These are phyloP conservation scores for Enteromius radiatus DNA, from an alignment of 2,797 vertebrate genomes.

Conservation along the genomic window DNA sequence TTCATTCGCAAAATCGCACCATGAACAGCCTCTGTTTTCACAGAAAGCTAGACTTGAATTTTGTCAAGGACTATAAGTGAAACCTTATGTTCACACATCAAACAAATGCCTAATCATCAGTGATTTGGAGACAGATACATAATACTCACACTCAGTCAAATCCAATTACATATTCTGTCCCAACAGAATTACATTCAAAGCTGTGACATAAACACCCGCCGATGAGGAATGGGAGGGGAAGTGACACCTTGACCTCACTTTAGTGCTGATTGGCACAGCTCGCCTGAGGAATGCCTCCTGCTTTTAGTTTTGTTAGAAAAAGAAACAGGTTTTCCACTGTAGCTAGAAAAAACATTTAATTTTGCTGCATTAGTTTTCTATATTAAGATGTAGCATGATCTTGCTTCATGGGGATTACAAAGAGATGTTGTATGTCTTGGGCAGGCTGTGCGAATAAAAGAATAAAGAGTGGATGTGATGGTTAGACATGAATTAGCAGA, in stretches of 20 bases:
- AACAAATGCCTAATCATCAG: constrained; percentile 61
- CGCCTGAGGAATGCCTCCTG: constrained; percentile 52
- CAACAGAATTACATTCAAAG: constrained; percentile 53
- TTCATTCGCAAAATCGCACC: constrained; percentile 38
- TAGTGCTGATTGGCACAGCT: constrained; percentile 60
- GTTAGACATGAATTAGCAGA: neutral
- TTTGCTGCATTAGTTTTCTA: constrained; percentile 46
- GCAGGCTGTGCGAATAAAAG: constrained; percentile 19
- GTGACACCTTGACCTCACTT: constrained; percentile 62
- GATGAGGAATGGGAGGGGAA: constrained; percentile 55
- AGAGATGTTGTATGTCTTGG: constrained; percentile 13
- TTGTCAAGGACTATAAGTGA: constrained; percentile 54
- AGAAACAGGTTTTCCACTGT: constrained; percentile 46
- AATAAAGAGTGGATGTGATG: neutral
- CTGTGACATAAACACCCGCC: constrained; percentile 60
- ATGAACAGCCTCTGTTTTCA: constrained; percentile 39
- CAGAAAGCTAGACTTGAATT: constrained; percentile 39
- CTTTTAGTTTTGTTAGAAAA: constrained; percentile 45
- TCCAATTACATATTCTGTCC: constrained; percentile 53
- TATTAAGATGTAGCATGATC: neutral
- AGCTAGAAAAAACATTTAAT: constrained; percentile 38
- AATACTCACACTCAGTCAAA: constrained; percentile 57
- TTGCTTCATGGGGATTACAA: constrained; percentile 8
- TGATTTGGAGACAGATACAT: constrained; percentile 61
- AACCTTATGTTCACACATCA: constrained; percentile 59